These are phyloP conservation scores for Telenomus remus DNA, from an alignment of 1,140 invertebrate genomes.

Conservation along the genomic window DNA sequence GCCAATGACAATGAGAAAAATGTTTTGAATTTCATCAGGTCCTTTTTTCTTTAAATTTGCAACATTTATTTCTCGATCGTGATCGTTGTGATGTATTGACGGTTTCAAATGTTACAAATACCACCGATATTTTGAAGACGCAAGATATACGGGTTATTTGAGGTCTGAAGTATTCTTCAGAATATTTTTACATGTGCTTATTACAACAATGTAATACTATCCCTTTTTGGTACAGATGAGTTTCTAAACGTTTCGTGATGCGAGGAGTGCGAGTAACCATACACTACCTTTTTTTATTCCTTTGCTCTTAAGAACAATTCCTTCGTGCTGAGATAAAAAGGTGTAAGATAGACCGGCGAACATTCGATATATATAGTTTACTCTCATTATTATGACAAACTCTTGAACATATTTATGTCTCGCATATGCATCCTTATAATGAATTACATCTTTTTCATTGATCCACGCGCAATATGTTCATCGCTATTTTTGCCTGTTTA, in stretches of 20 bases:
- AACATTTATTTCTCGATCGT: not conserved
- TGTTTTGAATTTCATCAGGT: not conserved
- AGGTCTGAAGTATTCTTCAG: constrained; percentile 71
- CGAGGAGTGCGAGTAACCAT: constrained; percentile 66
- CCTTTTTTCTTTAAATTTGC: not conserved
- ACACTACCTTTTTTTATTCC: constrained; percentile 58
- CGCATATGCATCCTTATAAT: too few relatives aligned
- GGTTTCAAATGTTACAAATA: constrained; percentile 23
- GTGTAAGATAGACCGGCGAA: constrained; percentile 36
- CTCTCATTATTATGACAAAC: constrained; percentile 14
- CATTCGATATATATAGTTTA: constrained; percentile 4
- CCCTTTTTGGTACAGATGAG: constrained; percentile 62
- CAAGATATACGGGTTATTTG: constrained; percentile 74
- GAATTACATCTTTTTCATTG: too few relatives aligned
- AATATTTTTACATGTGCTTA: constrained; percentile 72
- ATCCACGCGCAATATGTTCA: too few relatives aligned
- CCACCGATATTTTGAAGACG: constrained; percentile 72
- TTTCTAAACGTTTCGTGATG: constrained; percentile 68
- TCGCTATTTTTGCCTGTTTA: too few relatives aligned
- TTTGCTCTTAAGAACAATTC: constrained; percentile 66
- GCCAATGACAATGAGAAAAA: not conserved
- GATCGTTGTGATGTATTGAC: constrained; percentile 28
- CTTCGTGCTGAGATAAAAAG: constrained; percentile 44
- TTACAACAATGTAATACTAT: constrained; percentile 75
- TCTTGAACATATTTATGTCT: too few relatives aligned